phyloP scores from a whole-genome alignment of 1,140 invertebrate genomes.

The Euura saliciscinereae region DNA sequence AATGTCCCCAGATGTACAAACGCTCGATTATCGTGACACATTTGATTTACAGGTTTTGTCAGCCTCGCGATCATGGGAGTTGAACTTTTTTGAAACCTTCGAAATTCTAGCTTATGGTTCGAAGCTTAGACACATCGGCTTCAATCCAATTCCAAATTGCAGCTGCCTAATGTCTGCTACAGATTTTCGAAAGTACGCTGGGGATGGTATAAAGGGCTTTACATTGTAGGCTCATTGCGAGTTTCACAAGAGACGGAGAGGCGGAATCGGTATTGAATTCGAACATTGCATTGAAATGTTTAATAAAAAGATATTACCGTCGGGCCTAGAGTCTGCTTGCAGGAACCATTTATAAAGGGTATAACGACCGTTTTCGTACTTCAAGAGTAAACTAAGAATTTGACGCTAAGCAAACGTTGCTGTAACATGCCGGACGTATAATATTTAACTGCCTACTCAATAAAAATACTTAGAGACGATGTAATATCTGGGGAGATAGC shows the following conservation, averaged over 20 bases:
- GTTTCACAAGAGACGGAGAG: background rate
- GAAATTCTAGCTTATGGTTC: too few species aligned
- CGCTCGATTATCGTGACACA: background rate
- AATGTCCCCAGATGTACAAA: background rate
- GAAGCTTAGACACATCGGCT: too few species aligned
- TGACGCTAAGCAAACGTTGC: conserved; percentile 5
- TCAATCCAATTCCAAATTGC: background rate
- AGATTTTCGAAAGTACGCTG: background rate
- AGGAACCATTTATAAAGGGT: background rate
- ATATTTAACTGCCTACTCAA: conserved; percentile 9
- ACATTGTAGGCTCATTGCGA: background rate
- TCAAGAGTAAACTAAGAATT: background rate
- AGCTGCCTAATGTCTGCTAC: background rate
- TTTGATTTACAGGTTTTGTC: background rate
- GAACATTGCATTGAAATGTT: background rate
- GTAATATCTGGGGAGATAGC: conserved; percentile 9
- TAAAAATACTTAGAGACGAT: conserved; percentile 1
- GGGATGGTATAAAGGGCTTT: background rate
- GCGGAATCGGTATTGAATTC: background rate
- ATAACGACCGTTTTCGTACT: background rate
- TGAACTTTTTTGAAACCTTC: too few species aligned
- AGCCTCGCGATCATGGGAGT: background rate
- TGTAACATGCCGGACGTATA: conserved; percentile 12
- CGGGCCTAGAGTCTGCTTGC: background rate
- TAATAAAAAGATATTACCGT: conserved; percentile 1